A percentile compares a stretch with the other conserved stretches of the same genome.
These are phyloP conservation scores for Gastracanthus pulcherrimus DNA, from an alignment of 2,888 invertebrate genomes.

Conservation along the genomic window DNA sequence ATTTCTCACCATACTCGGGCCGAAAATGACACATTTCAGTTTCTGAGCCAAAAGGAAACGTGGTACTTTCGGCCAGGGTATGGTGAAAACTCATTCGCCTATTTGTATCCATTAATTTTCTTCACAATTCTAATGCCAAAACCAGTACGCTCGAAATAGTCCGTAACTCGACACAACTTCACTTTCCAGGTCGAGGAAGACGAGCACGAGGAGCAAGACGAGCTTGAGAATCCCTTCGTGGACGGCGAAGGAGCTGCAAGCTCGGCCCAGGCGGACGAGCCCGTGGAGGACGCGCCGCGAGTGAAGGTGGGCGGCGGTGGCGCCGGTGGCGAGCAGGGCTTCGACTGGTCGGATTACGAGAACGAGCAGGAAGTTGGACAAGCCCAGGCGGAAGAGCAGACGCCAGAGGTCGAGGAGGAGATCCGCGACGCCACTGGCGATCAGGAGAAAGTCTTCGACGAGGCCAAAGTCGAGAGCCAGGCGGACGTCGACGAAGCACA, in stretches of 20 bases:
- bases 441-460: constrained; percentile 62
- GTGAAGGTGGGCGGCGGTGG: constrained; percentile 15
- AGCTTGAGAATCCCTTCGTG: constrained; percentile 43
- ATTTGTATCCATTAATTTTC: no score
- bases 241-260: constrained; percentile 42
- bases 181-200: constrained; percentile 56
- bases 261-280: constrained; percentile 50
- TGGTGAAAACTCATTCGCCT: no score
- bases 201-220: constrained; percentile 46
- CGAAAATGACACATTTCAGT: no score
- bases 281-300: constrained; percentile 45
- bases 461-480: constrained; percentile 61
- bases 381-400: constrained; percentile 50
- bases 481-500: constrained; percentile 62
- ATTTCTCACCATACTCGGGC: no score
- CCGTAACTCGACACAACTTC: background rate
- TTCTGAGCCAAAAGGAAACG: no score
- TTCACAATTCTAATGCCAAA: no score
- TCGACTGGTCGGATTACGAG: constrained; percentile 60
- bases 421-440: constrained; percentile 53
- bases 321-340: constrained; percentile 57
- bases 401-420: constrained; percentile 49
- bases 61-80: no score
- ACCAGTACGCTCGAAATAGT: no score
- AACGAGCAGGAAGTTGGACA: constrained; percentile 40